Base-by-base conservation (phyloP, 2,113 vertebrate species). In the Ardeotis arabs region DNA sequence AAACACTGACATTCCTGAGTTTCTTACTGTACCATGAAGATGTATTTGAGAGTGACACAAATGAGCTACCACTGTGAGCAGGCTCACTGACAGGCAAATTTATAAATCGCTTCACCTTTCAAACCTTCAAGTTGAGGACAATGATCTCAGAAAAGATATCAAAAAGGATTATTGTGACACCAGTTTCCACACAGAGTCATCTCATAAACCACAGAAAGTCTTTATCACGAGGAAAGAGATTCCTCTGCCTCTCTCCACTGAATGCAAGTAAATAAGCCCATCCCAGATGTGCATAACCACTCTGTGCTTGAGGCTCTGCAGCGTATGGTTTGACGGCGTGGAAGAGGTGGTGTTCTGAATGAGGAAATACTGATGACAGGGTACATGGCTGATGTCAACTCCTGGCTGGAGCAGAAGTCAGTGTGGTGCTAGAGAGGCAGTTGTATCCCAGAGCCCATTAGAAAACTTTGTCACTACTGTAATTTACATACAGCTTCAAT, bases 1-100 rank as follows among this genome's bases (percentile, higher is more conserved):
- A 94, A 70, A 68, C 55, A 82, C 12, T 37, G 77, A 49, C 31
- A 89, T 92, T 56, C 76, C 60, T 8, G 31, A 70, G 11, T 67
- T 92, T 95, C 74, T 81, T 85, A 66, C 50, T 63, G 62, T 73
- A 84, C 10, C 58, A 92, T 23, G 74, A 89, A 94, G 81, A 93
- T 67, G 49, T 45, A 75, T 73, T 89, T 93, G 85, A 84, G 82
- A 93, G 47, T 67, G 87, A 89, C 76, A 93, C n/a, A 91, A 93
- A 87, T 78, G 52, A 91, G 73, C 16, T 58, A 86, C 62, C 52
- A 39, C 70, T 27, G 39, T 2, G 69, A 53, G n/a, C 69, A 94
- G 49, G 21, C 50, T 89, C 47, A 82, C 45, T 73, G 72, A 84
- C 58, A 84, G 74, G 31, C 23, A 91, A 90, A 93, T 64, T 95